Conservation (phyloP, 2,888 invertebrate genomes). For the Sesamia inferens region DNA sequence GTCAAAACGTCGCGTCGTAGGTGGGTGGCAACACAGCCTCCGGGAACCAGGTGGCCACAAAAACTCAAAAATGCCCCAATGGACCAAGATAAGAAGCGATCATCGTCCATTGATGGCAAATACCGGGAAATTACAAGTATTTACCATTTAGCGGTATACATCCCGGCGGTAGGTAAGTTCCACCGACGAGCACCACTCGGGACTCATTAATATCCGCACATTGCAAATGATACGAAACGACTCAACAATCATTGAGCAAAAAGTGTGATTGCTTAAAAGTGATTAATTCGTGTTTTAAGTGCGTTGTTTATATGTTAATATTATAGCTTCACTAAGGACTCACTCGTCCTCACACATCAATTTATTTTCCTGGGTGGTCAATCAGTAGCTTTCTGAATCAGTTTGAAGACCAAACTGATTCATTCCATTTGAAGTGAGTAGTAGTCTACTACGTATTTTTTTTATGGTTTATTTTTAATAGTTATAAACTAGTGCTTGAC, state of each 20-base stretch:
- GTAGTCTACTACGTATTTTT: no score
- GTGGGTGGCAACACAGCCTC: conserved; percentile 65
- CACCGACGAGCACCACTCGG: conserved; percentile 23
- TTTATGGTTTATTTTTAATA: no score
- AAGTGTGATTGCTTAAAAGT: conserved; percentile 42
- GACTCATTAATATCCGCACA: conserved; percentile 42
- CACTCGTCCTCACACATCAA: conserved; percentile 7
- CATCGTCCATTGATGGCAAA: conserved; percentile 57
- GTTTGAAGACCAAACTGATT: not conserved
- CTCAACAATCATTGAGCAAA: conserved; percentile 25
- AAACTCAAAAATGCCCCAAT: conserved; percentile 63
- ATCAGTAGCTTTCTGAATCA: not conserved
- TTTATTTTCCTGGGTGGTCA: conserved; percentile 18
- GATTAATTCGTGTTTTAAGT: conserved; percentile 30
- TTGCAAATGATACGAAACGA: conserved; percentile 32
- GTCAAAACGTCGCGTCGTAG: conserved; percentile 29
- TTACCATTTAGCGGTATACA: conserved; percentile 61
- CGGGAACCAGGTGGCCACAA: conserved; percentile 63
- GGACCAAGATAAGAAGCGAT: conserved; percentile 56
- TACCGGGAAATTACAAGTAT: conserved; percentile 66
- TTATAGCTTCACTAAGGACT: conserved; percentile 49
- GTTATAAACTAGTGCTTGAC: no score
- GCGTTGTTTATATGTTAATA: conserved; percentile 47
- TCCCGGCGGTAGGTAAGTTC: conserved; percentile 24
- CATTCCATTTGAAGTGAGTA: not conserved